Evolutionary conservation across 2,113 vertebrate species (phyloP).

Genomic region (Casuarius casuarius): DNA sequence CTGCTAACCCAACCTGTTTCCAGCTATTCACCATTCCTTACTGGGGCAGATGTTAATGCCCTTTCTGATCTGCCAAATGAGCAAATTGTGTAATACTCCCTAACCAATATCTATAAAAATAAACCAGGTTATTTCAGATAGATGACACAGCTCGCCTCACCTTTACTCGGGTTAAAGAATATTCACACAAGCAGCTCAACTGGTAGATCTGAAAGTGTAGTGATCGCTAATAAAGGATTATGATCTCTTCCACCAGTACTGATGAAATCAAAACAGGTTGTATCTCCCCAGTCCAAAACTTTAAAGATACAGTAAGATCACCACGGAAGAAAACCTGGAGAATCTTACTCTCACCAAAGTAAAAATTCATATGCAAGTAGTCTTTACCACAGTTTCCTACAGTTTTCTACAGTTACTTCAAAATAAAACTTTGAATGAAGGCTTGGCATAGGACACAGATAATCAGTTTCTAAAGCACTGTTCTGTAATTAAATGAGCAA

Average conservation of each 20-base stretch:
- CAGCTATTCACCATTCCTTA: background rate
- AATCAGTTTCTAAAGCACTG: background rate
- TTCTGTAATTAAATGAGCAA: background rate
- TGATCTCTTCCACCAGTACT: background rate
- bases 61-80: background rate
- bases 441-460: background rate
- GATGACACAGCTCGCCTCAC: background rate
- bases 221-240: background rate
- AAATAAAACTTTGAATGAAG: background rate
- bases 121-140: background rate
- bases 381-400: background rate
- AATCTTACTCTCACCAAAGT: background rate
- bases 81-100: background rate
- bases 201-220: background rate
- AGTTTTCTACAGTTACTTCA: background rate
- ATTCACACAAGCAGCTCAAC: background rate
- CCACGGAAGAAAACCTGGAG: background rate
- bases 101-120: background rate
- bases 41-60: accelerated
- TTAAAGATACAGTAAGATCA: background rate
- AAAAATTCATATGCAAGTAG: background rate
- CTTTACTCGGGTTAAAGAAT: background rate
- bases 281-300: background rate
- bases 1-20: background rate
- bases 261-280: background rate